Evolutionary conservation across 2,113 vertebrate species (phyloP).

Genomic region (Ailuropoda melanoleuca): DNA sequence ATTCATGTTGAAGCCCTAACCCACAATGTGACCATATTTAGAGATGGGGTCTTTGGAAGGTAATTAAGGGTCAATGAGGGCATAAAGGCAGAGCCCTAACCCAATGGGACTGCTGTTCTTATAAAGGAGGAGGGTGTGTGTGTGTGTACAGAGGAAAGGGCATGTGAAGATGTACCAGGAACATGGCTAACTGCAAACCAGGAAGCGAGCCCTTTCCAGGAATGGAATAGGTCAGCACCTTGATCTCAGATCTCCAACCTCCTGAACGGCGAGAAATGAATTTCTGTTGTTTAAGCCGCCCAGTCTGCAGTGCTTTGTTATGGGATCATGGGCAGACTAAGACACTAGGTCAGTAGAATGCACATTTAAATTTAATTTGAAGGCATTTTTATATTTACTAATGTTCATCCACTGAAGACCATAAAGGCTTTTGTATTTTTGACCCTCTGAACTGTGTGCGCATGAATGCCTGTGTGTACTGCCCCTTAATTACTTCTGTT

Average conservation of each 20-base stretch:
- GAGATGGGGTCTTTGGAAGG: not conserved
- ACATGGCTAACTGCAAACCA: not conserved
- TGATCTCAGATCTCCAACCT: not conserved
- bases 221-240: not conserved
- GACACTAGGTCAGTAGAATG: not conserved
- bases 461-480: not conserved
- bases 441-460: not conserved
- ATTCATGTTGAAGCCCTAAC: not conserved
- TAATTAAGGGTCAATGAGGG: not conserved
- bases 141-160: not conserved
- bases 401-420: not conserved
- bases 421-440: not conserved
- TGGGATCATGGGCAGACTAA: not conserved
- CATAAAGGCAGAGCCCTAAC: not conserved
- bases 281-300: not conserved
- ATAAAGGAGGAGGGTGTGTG: not conserved
- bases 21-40: not conserved
- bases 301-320: not conserved
- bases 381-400: not conserved
- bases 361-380: constrained; percentile 22
- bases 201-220: not conserved
- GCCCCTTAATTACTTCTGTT: not conserved
- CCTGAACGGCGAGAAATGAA: not conserved
- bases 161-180: not conserved
- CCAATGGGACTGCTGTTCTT: not conserved